Conservation (phyloP, 1,140 invertebrate species). For the Apolygus lucorum region DNA sequence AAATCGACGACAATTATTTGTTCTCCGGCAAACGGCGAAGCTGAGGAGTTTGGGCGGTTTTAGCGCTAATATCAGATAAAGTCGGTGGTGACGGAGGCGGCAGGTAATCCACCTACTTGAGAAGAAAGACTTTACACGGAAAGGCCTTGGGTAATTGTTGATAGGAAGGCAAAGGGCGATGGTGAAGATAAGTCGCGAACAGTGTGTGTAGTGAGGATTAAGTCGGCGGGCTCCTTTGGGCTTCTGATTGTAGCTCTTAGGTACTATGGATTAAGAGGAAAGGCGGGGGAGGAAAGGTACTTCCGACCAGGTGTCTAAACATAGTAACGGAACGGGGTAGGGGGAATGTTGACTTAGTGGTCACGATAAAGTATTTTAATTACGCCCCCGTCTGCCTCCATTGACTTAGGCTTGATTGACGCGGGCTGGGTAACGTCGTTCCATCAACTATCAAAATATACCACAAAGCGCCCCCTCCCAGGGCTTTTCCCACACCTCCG, state of each 20-base stretch:
- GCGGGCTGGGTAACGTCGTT: background rate
- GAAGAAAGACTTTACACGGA: too few species aligned
- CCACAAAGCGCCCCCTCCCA: background rate
- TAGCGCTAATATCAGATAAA: too few species aligned
- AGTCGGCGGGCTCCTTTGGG: constrained; percentile 3
- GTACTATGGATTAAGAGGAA: constrained; percentile 18
- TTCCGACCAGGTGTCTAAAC: constrained; percentile 18
- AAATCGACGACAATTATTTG: too few species aligned
- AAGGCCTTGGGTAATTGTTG: constrained; percentile 12
- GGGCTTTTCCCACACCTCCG: background rate
- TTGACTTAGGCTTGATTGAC: constrained; percentile 23
- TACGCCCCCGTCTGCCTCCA: constrained; percentile 10
- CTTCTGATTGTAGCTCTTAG: constrained; percentile 17
- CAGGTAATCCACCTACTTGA: too few species aligned
- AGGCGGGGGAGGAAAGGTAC: background rate
- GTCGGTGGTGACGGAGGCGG: too few species aligned
- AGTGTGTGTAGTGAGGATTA: constrained; percentile 6
- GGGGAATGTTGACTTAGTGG: constrained; percentile 20
- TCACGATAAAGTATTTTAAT: constrained; percentile 22
- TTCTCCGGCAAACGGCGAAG: too few species aligned
- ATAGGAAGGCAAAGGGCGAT: background rate
- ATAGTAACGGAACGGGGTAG: constrained; percentile 1
- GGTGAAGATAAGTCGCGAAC: background rate
- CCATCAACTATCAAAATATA: constrained; percentile 20
- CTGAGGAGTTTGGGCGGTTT: too few species aligned